phyloP scores from a whole-genome alignment of 2,113 vertebrate genomes.

The Solea senegalensis region DNA sequence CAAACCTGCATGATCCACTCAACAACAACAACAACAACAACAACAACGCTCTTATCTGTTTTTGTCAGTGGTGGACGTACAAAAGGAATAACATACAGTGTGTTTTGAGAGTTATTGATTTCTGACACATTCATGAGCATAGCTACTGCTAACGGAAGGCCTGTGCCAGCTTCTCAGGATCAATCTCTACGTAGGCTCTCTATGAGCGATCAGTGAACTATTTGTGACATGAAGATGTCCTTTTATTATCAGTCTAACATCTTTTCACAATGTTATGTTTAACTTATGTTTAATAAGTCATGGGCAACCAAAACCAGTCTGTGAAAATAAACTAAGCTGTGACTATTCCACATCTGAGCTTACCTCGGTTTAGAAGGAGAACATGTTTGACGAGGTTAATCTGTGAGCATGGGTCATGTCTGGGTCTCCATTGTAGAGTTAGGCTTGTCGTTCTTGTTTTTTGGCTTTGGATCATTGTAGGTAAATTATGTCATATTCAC shows the following conservation, averaged over 20 bases:
- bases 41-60: constrained; percentile 30
- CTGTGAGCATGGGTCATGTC: constrained; percentile 12
- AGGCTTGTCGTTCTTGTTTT: constrained; percentile 34
- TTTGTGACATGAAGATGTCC: constrained; percentile 8
- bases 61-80: constrained; percentile 35
- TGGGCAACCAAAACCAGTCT: constrained; percentile 48
- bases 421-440: constrained; percentile 44
- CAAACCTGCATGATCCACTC: constrained; percentile 52
- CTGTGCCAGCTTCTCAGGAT: constrained; percentile 61
- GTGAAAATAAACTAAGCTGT: constrained; percentile 57
- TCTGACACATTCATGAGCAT: constrained; percentile 10
- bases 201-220: constrained; percentile 14
- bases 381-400: constrained; percentile 36
- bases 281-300: constrained; percentile 6
- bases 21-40: too few species aligned
- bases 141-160: constrained; percentile 39
- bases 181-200: constrained; percentile 8
- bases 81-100: constrained; percentile 38
- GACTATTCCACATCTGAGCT: constrained; percentile 51
- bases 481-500: constrained; percentile 29
- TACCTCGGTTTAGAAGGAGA: constrained; percentile 52
- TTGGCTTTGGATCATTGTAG: constrained; percentile 29
- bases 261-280: constrained; percentile 6
- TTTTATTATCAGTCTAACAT: constrained; percentile 16
- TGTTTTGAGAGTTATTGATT: constrained; percentile 39